Evolutionary conservation across 2,113 vertebrate species (phyloP).

Genomic region (Tricholaema leucomelas): DNA sequence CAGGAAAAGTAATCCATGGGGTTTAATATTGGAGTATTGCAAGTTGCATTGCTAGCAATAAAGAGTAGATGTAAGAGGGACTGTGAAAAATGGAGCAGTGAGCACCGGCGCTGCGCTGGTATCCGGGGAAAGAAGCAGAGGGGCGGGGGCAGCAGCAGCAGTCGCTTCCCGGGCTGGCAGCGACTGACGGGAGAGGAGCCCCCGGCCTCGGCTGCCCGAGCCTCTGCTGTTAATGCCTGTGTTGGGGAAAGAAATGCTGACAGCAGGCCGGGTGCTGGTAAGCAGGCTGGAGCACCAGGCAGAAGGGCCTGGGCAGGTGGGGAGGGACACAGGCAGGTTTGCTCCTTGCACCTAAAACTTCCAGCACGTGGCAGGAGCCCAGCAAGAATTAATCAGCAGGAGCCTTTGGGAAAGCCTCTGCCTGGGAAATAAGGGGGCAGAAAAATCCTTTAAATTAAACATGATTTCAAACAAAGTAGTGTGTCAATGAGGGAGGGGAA

Average conservation of each 20-base stretch:
- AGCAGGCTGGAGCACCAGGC: constrained; percentile 34
- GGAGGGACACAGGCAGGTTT: constrained; percentile 6
- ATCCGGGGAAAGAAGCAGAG: constrained; percentile 24
- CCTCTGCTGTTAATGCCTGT: constrained; percentile 39
- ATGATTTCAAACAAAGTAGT: constrained; percentile 65
- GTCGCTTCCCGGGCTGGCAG: background rate
- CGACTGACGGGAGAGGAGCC: constrained; percentile 13
- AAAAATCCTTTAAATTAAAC: constrained; percentile 62
- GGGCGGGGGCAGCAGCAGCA: background rate
- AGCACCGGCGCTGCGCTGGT: constrained; percentile 20
- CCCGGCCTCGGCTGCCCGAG: background rate
- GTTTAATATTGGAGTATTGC: constrained; percentile 12
- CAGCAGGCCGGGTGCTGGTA: constrained; percentile 59
- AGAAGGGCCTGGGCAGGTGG: constrained; percentile 25
- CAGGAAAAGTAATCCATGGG: background rate
- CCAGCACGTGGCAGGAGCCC: constrained; percentile 53
- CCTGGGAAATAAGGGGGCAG: constrained; percentile 57
- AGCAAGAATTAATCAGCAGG: constrained; percentile 61
- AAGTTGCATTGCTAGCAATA: constrained; percentile 38
- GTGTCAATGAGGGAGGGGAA: background rate
- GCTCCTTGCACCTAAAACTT: constrained; percentile 60
- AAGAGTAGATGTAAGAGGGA: constrained; percentile 40
- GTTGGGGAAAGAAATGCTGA: constrained; percentile 61
- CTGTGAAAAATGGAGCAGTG: constrained; percentile 49
- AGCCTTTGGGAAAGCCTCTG: constrained; percentile 59